These are phyloP conservation scores for Diplodus puntazzo DNA, from an alignment of 2,797 vertebrate genomes.

Conservation along the genomic window DNA sequence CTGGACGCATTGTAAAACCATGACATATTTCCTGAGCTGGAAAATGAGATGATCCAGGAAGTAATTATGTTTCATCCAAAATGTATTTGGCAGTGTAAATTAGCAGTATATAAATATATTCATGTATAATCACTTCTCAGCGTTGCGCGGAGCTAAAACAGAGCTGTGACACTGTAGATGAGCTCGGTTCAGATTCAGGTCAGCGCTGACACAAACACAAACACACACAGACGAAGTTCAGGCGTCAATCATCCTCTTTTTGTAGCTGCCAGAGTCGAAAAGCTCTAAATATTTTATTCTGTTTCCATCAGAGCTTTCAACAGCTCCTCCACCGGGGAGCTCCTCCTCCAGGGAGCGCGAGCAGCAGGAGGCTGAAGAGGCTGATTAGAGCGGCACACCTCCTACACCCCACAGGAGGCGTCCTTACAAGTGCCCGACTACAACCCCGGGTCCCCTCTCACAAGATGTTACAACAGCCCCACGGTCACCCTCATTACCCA, in stretches of 20 bases:
- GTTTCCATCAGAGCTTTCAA: constrained; percentile 42
- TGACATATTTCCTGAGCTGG: not conserved
- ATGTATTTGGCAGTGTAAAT: not conserved
- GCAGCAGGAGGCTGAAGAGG: constrained; percentile 12
- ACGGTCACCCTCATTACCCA: constrained; percentile 68
- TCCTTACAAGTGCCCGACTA: constrained; percentile 19
- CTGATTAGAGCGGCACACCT: constrained; percentile 43
- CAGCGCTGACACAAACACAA: constrained; percentile 22
- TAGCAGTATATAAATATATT: not conserved
- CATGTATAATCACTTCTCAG: not conserved
- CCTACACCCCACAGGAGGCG: constrained; percentile 29
- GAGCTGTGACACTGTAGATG: constrained; percentile 1
- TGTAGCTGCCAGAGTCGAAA: constrained; percentile 26
- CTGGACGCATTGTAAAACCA: not conserved
- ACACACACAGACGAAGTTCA: not conserved
- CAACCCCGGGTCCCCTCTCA: constrained; percentile 24
- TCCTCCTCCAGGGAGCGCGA: not conserved
- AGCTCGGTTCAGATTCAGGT: constrained; percentile 52
- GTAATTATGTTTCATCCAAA: not conserved
- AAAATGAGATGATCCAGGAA: not conserved
- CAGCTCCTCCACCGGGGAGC: constrained; percentile 26
- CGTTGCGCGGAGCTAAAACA: not conserved
- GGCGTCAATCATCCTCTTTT: constrained; percentile 33
- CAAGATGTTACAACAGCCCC: constrained; percentile 42
- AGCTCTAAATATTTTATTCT: constrained; percentile 58